These are phyloP conservation scores for Anticlea derivata DNA, from an alignment of 2,888 invertebrate species.

Conservation along the genomic window DNA sequence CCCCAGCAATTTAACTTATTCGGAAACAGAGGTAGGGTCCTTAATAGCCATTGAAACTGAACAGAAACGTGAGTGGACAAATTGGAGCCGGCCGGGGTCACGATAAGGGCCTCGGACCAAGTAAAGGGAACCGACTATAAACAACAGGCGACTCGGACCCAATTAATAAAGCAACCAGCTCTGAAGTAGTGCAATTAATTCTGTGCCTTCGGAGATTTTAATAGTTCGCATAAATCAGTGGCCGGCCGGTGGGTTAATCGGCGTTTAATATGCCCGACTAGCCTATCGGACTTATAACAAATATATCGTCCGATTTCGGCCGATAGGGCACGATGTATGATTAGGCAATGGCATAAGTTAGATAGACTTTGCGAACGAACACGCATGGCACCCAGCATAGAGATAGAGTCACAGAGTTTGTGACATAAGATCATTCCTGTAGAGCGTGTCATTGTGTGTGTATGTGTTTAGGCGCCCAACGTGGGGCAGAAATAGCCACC, in stretches of 20 bases:
- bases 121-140: constrained; percentile 77
- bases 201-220: constrained; percentile 82
- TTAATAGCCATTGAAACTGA: constrained; percentile 77
- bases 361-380: constrained; percentile 15
- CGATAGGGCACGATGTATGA: constrained; percentile 46
- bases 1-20: constrained; percentile 42
- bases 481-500: not conserved
- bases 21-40: constrained; percentile 67
- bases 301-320: constrained; percentile 47
- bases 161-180: constrained; percentile 81
- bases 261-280: constrained; percentile 79
- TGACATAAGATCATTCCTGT: not conserved
- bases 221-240: constrained; percentile 82
- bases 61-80: constrained; percentile 80
- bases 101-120: constrained; percentile 66
- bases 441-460: not conserved
- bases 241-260: constrained; percentile 80
- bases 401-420: constrained; percentile 4
- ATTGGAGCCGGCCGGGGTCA: constrained; percentile 76
- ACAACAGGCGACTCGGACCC: constrained; percentile 80
- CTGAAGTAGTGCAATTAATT: constrained; percentile 83
- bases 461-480: constrained; percentile 5
- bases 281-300: constrained; percentile 53
- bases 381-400: constrained; percentile 35
- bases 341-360: constrained; percentile 29